Base-by-base conservation (phyloP, 2,113 vertebrate genomes). In the Electrona antarctica region DNA sequence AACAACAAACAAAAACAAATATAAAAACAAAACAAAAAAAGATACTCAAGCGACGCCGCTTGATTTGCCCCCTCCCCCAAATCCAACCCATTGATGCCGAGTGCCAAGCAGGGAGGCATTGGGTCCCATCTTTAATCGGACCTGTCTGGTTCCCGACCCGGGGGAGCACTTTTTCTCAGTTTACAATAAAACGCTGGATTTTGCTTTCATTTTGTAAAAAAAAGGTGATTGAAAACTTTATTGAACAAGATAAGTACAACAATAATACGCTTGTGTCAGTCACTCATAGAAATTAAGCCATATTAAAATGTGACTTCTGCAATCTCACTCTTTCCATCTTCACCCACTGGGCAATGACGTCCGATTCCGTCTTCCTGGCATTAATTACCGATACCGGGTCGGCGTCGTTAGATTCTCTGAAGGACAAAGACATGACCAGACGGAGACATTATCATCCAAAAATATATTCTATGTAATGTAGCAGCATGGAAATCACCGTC, bases 341-440 rank as follows among this genome's bases (percentile, higher is more conserved):
- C 68, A 97, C 94, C 97, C 97, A 98, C 66, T 86, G 29, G 0
- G 41, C 11, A 12, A 98, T 96, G 73, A 95, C 74, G 7, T 67
- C 58, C 0, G 94, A 92, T 74, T 98, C 97, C 0, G 88, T 86
- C 81, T 73, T 88, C 21, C 96, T 95, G 2, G 75, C 95, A 3
- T 79, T 80, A 0, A 65, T 76, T 0, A 95, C 96, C 0, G 96
- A 95, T 0, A 1, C 65, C 0, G 96, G 96, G 73, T 97, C 97
- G 0, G 89, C 90, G 0, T 92, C 84, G 10, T 96, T 93, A 3
- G 71, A 91, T 0, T 83, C 94, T 68, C 97, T 98, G 90, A 0
- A 9, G 55, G 58, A 49, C 13, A 47, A 74, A 60, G 57, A 21
- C 3, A 78, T 58, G 5, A 61, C 0, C 62, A 7, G 13, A 0